These are phyloP conservation scores for Prostheceraeus crozeri DNA, from an alignment of 2,888 invertebrate species.

Conservation along the genomic window DNA sequence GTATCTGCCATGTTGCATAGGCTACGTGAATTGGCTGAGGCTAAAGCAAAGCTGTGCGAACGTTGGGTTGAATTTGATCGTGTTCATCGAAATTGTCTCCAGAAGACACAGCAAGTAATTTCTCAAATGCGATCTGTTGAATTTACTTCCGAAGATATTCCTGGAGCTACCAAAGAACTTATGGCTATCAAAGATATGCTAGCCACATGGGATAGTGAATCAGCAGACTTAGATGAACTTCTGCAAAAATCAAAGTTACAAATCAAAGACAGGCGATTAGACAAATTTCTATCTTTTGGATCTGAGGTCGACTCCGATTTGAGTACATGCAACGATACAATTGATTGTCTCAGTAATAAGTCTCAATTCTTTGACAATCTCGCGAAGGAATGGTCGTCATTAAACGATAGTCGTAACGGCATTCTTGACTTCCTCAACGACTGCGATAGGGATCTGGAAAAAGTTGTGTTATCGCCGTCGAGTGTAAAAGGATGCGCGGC, in stretches of 20 bases:
- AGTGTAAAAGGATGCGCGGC: too few species aligned
- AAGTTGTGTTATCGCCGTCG: too few species aligned
- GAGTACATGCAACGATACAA: too few species aligned
- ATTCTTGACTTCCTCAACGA: too few species aligned
- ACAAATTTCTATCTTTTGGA: neutral
- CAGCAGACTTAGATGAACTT: neutral
- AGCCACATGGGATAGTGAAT: neutral
- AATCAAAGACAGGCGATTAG: neutral
- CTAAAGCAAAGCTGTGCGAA: slow-evolving; percentile 22
- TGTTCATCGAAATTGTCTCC: neutral
- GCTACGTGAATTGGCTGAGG: too few species aligned
- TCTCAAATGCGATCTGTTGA: neutral
- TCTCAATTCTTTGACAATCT: too few species aligned
- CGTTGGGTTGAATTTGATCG: slow-evolving; percentile 11
- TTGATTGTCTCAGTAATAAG: too few species aligned
- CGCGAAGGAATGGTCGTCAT: too few species aligned
- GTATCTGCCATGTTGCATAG: too few species aligned
- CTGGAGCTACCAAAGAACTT: neutral
- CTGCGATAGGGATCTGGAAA: too few species aligned
- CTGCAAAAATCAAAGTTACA: neutral
- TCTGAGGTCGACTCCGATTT: too few species aligned
- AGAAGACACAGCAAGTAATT: neutral
- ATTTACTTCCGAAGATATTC: neutral
- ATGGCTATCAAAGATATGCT: neutral
- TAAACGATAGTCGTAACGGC: too few species aligned